A percentile compares a stretch with the other conserved stretches of the same genome.
Conservation (phyloP, 2,113 vertebrate species). For the Sander lucioperca region DNA sequence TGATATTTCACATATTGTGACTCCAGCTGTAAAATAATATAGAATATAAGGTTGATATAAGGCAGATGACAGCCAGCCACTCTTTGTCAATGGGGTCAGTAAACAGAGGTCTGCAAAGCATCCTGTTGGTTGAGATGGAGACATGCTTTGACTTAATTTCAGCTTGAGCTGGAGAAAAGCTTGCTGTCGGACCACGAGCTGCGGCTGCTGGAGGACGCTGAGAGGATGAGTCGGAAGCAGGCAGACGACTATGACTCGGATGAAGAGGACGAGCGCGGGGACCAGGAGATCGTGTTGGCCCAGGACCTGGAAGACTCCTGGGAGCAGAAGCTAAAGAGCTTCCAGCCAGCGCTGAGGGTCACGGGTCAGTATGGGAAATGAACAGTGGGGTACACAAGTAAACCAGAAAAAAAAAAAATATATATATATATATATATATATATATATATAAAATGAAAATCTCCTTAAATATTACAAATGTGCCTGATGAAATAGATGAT, state of each 20-base stretch:
- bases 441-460: not conserved
- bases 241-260: conserved; percentile 82
- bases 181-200: conserved; percentile 92
- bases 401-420: no score
- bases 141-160: conserved; percentile 17
- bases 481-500: not conserved
- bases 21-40: not conserved
- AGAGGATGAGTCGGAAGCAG: conserved; percentile 84
- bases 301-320: conserved; percentile 94
- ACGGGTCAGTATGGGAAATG: conserved; percentile 81
- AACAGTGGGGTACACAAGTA: not conserved
- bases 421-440: no score
- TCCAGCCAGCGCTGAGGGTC: conserved; percentile 81
- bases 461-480: not conserved
- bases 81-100: not conserved
- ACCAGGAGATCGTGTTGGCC: conserved; percentile 82
- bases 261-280: conserved; percentile 65
- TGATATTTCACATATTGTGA: not conserved
- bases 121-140: not conserved
- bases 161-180: conserved; percentile 94
- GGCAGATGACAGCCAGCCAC: not conserved
- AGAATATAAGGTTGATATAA: no score
- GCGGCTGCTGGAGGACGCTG: conserved; percentile 86
- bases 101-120: not conserved
- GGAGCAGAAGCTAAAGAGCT: conserved; percentile 90